These are phyloP conservation scores for Conops quadrifasciatus DNA, from an alignment of 2,888 invertebrate genomes.

Conservation along the genomic window DNA sequence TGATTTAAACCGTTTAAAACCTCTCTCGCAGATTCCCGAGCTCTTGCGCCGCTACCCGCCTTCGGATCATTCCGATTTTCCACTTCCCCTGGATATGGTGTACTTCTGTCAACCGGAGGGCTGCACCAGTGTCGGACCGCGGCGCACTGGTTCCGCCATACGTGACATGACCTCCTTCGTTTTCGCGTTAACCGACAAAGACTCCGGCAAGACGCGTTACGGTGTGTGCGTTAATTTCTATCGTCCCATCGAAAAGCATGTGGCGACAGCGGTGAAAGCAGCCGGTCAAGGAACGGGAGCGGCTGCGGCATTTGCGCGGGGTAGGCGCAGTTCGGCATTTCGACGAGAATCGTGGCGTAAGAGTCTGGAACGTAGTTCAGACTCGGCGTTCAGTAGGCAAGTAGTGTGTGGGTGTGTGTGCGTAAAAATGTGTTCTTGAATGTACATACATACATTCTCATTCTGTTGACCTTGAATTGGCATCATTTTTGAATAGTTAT, in stretches of 20 bases:
- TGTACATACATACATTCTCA: neutral
- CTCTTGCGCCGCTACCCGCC: constrained; percentile 93
- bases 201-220: constrained; percentile 93
- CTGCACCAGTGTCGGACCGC: constrained; percentile 90
- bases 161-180: constrained; percentile 97
- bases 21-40: constrained; percentile 80
- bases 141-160: constrained; percentile 74
- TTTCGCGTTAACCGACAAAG: constrained; percentile 98
- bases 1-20: neutral
- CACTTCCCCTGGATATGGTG: constrained; percentile 96
- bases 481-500: constrained; percentile 60
- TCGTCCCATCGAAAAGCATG: constrained; percentile 82
- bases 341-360: constrained; percentile 90
- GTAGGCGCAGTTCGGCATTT: constrained; percentile 68
- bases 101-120: constrained; percentile 99
- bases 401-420: constrained; percentile 47
- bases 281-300: constrained; percentile 41
- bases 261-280: constrained; percentile 36
- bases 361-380: constrained; percentile 91
- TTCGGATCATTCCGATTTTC: constrained; percentile 96
- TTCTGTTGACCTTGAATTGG: neutral
- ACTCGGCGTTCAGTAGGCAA: constrained; percentile 93
- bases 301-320: constrained; percentile 51
- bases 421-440: neutral
- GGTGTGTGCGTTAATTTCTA: constrained; percentile 99